phyloP scores from a whole-genome alignment of 2,113 vertebrate genomes.

The Neomonachus schauinslandi region DNA sequence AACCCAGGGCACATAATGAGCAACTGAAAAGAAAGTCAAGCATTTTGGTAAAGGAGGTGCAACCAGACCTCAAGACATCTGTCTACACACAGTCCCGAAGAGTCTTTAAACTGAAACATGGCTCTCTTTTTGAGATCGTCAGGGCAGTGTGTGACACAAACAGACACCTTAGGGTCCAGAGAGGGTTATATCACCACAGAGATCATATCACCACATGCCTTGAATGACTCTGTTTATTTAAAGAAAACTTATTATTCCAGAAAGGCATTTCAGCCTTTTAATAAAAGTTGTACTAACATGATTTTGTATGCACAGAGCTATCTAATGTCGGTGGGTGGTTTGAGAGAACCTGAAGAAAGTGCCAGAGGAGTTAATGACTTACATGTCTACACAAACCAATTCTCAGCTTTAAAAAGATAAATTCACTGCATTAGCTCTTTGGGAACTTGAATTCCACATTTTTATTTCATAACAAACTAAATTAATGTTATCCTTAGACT shows the following conservation, averaged over 20 bases:
- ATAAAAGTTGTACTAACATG: neutral
- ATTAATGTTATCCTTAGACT: neutral
- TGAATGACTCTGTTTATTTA: neutral
- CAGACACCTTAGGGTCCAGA: accelerated
- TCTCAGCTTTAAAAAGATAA: neutral
- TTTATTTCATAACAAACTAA: neutral
- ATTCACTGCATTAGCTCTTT: neutral
- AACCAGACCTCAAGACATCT: neutral
- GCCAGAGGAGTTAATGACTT: neutral
- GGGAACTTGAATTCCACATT: neutral
- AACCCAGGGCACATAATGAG: neutral
- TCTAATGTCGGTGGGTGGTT: accelerated
- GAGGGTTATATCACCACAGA: too few species aligned
- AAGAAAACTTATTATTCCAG: neutral
- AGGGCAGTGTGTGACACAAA: neutral
- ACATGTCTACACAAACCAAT: neutral
- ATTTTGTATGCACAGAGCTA: neutral
- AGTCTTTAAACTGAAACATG: neutral
- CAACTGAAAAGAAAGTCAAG: neutral
- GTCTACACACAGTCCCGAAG: neutral
- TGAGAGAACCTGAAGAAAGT: neutral
- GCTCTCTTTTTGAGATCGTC: neutral
- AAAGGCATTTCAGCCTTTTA: neutral
- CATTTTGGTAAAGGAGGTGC: neutral
- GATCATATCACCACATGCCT: neutral